A percentile compares a stretch with the other conserved stretches of the same genome.
phyloP scores from a whole-genome alignment of 2,888 invertebrate genomes.

The Arge pagana region DNA sequence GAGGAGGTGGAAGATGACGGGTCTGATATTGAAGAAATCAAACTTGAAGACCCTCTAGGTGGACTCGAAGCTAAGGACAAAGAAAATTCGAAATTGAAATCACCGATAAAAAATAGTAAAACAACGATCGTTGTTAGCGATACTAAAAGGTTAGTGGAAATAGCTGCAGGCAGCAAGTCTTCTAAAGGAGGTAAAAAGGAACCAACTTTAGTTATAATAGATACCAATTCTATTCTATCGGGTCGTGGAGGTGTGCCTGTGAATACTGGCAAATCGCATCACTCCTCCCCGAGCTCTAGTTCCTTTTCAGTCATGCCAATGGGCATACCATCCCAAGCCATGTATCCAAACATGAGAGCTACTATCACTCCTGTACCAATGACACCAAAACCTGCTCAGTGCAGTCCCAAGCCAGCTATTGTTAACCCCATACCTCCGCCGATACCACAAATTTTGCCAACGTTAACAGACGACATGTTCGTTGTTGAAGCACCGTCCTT shows the following conservation, averaged over 20 bases:
- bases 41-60: constrained; percentile 65
- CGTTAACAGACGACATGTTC: constrained; percentile 89
- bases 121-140: constrained; percentile 72
- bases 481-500: constrained; percentile 92
- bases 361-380: constrained; percentile 64
- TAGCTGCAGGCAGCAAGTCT: constrained; percentile 66
- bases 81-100: constrained; percentile 51
- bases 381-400: constrained; percentile 44
- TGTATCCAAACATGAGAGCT: constrained; percentile 69
- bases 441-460: constrained; percentile 74
- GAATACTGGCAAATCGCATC: constrained; percentile 49
- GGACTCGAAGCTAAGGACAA: constrained; percentile 56
- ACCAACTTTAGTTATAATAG: constrained; percentile 78
- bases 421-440: constrained; percentile 44
- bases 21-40: constrained; percentile 70
- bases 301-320: constrained; percentile 60
- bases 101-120: constrained; percentile 50
- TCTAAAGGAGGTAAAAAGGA: constrained; percentile 67
- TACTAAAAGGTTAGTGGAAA: constrained; percentile 72
- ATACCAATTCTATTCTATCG: constrained; percentile 73
- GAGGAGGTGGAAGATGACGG: constrained; percentile 63
- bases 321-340: constrained; percentile 65
- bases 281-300: constrained; percentile 46
- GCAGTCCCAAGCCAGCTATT: constrained; percentile 39
- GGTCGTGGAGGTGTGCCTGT: constrained; percentile 66